Evolutionary conservation across 2,797 vertebrate species (phyloP).

Genomic region (Geotrypetes seraphini): DNA sequence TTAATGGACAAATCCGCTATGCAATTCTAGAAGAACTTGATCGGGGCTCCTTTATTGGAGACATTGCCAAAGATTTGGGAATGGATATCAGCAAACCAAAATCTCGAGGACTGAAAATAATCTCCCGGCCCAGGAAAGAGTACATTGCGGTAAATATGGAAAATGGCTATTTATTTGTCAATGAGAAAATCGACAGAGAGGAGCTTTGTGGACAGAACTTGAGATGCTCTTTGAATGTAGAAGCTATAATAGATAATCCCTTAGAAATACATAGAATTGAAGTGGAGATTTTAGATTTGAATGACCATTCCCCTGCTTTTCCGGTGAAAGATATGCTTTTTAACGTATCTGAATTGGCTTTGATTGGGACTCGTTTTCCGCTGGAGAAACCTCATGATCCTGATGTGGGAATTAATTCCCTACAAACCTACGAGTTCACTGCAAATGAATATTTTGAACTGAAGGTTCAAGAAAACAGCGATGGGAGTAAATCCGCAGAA

Average conservation of each 20-base stretch:
- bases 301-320: constrained; percentile 31
- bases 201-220: constrained; percentile 22
- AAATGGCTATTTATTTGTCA: constrained; percentile 15
- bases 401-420: constrained; percentile 31
- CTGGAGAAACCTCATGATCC: constrained; percentile 38
- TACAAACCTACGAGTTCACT: constrained; percentile 31
- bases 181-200: constrained; percentile 23
- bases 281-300: constrained; percentile 32
- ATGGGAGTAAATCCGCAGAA: constrained; percentile 12
- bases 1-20: constrained; percentile 34
- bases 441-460: constrained; percentile 30
- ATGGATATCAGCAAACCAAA: constrained; percentile 7
- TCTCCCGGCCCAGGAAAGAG: constrained; percentile 17
- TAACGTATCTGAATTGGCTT: too few species aligned
- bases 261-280: constrained; percentile 24
- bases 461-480: not conserved
- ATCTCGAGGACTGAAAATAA: constrained; percentile 9
- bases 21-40: constrained; percentile 46
- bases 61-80: constrained; percentile 31
- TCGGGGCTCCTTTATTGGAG: constrained; percentile 43
- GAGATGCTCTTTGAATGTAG: constrained; percentile 18
- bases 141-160: constrained; percentile 14
- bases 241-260: constrained; percentile 23
- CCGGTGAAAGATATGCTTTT: constrained; percentile 9
- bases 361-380: too few species aligned